A percentile compares a stretch with the other conserved stretches of the same genome.
phyloP scores from a whole-genome alignment of 2,113 vertebrate species.

The Labeo rohita region DNA sequence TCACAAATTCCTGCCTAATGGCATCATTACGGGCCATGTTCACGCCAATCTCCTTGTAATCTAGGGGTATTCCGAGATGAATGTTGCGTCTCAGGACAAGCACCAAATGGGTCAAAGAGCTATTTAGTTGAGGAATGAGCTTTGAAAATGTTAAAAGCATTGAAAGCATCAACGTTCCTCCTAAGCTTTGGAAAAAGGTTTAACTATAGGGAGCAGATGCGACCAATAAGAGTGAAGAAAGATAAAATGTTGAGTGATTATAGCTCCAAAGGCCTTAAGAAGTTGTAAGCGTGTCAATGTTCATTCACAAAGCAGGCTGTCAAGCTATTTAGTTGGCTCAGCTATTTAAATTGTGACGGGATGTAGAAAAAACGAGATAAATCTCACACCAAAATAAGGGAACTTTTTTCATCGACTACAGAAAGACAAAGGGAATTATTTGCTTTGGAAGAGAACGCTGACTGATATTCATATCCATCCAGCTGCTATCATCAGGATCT shows the following conservation, averaged over 20 bases:
- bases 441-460: constrained; percentile 28
- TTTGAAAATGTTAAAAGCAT: constrained; percentile 42
- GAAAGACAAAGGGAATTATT: constrained; percentile 35
- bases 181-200: not conserved
- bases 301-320: not conserved
- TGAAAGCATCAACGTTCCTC: constrained; percentile 12
- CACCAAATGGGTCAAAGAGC: constrained; percentile 44
- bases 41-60: constrained; percentile 76
- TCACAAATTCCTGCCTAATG: constrained; percentile 77
- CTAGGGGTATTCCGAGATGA: constrained; percentile 65
- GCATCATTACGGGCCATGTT: constrained; percentile 76
- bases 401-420: not conserved
- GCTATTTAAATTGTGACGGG: not conserved
- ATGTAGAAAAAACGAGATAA: not conserved
- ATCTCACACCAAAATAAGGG: not conserved
- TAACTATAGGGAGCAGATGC: constrained; percentile 4
- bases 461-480: constrained; percentile 25
- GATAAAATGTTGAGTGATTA: not conserved
- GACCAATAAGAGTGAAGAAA: not conserved
- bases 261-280: not conserved
- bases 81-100: constrained; percentile 47
- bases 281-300: not conserved
- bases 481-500: constrained; percentile 22
- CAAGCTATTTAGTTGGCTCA: not conserved
- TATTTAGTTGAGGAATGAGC: constrained; percentile 32